Percentiles rank a stretch among this genome's conserved stretches.
Evolutionary conservation across 2,113 vertebrate genomes (phyloP).

Genomic region (Porphyrio hochstetteri): DNA sequence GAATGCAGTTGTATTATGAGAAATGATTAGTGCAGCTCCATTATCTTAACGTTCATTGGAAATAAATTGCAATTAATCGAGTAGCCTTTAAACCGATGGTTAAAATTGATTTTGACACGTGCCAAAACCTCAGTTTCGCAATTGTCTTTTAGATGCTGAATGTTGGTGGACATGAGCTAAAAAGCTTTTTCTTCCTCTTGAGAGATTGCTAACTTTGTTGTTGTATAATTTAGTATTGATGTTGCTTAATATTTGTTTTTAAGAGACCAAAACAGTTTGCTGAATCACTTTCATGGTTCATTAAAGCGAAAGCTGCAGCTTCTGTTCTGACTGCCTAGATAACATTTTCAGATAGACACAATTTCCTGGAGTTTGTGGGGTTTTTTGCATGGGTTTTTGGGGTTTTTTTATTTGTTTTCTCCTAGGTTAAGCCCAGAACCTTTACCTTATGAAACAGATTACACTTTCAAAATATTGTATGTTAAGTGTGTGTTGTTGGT

Average conservation of each 20-base stretch:
- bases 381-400: background rate
- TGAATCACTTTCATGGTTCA: constrained; percentile 68
- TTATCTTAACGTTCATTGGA: constrained; percentile 34
- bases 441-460: constrained; percentile 64
- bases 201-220: background rate
- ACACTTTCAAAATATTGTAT: constrained; percentile 62
- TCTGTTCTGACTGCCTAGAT: constrained; percentile 63
- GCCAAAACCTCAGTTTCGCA: background rate
- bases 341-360: constrained; percentile 64
- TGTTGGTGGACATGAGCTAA: background rate
- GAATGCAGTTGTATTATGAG: background rate
- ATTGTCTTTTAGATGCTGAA: background rate
- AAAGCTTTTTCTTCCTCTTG: background rate
- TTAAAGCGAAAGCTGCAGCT: constrained; percentile 66
- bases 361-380: constrained; percentile 48
- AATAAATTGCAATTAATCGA: constrained; percentile 42
- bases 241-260: constrained; percentile 63
- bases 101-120: constrained; percentile 7
- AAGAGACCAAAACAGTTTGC: constrained; percentile 63
- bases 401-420: constrained; percentile 41
- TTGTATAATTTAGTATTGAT: constrained; percentile 26
- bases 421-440: constrained; percentile 50
- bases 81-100: constrained; percentile 29
- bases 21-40: background rate
- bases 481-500: constrained; percentile 69